Percentiles rank a stretch among this genome's conserved stretches.
phyloP scores from a whole-genome alignment of 2,113 vertebrate species.

The Chrysochloris asiatica region DNA sequence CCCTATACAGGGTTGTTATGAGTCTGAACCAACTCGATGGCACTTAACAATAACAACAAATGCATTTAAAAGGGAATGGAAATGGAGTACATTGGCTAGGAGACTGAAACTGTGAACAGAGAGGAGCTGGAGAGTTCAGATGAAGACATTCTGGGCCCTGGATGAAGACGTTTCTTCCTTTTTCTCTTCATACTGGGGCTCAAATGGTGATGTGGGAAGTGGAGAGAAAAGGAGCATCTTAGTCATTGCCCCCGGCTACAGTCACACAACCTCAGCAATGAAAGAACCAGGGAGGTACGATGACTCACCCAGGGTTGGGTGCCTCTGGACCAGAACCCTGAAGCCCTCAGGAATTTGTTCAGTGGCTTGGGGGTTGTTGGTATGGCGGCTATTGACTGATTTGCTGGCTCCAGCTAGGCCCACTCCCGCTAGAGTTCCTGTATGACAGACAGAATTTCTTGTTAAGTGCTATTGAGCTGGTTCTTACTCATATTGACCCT shows the following conservation, averaged over 20 bases:
- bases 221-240: not conserved
- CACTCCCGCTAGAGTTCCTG: not conserved
- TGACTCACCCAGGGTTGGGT: not conserved
- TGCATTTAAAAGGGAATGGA: too few relatives aligned
- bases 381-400: not conserved
- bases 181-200: not conserved
- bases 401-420: not conserved
- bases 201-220: too few relatives aligned
- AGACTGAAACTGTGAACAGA: not conserved
- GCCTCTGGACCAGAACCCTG: not conserved
- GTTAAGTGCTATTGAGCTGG: too few relatives aligned
- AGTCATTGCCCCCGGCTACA: not conserved
- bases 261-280: not conserved
- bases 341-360: not conserved
- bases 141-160: not conserved
- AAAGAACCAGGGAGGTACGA: not conserved
- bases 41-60: too few relatives aligned
- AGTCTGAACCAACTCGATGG: too few relatives aligned
- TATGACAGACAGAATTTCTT: too few relatives aligned
- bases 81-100: not conserved
- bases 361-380: not conserved
- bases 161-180: too few relatives aligned
- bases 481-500: too few relatives aligned
- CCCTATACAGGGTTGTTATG: too few relatives aligned
- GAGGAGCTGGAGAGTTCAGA: rapidly evolving